A percentile compares a stretch with the other conserved stretches of the same genome.
These are phyloP conservation scores for Oreortyx pictus DNA, from an alignment of 2,797 vertebrate species.

Conservation along the genomic window DNA sequence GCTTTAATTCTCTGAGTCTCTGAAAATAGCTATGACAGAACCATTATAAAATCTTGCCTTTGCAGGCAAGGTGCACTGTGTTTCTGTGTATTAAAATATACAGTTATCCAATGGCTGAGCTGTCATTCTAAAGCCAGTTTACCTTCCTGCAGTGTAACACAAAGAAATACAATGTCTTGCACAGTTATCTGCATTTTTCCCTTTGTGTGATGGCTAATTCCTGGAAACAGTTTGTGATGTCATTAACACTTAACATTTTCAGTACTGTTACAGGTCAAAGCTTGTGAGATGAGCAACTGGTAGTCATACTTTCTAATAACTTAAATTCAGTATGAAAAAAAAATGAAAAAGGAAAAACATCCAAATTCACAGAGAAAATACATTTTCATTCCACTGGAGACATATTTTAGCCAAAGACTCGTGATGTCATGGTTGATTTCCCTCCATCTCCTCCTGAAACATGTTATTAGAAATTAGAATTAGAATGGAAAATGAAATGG, in stretches of 20 bases:
- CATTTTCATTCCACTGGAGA: background rate
- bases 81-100: background rate
- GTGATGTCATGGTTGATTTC: background rate
- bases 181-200: background rate
- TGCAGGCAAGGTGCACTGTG: background rate
- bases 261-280: slow-evolving; percentile 2
- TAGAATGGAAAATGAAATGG: background rate
- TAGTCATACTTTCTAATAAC: background rate
- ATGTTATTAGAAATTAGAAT: background rate
- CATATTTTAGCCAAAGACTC: background rate
- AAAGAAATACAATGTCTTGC: background rate
- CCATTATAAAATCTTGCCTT: background rate
- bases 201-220: background rate
- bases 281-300: slow-evolving; percentile 13
- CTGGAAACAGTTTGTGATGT: slow-evolving; percentile 27
- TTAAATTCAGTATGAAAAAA: background rate
- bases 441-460: background rate
- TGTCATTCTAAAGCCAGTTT: background rate
- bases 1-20: background rate
- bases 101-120: background rate
- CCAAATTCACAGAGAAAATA: background rate
- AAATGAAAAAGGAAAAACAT: background rate
- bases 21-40: slow-evolving; percentile 6
- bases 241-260: slow-evolving; percentile 2
- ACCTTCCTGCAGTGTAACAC: background rate